A percentile compares a stretch with the other conserved stretches of the same genome.
phyloP scores from a whole-genome alignment of 2,113 vertebrate genomes.

The Herpetotheres cachinnans region DNA sequence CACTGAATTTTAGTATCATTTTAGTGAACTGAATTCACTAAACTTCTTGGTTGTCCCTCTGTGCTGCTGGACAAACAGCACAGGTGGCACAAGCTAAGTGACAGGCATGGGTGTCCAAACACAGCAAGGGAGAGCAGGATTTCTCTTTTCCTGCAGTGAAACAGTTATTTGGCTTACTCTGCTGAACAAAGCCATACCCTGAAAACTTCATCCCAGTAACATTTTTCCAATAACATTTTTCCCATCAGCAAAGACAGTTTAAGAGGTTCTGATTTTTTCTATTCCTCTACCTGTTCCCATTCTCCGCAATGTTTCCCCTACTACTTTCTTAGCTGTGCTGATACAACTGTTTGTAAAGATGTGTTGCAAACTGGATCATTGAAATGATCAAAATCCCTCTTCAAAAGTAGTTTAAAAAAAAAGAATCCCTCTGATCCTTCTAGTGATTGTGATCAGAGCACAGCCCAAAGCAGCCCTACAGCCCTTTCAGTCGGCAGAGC shows the following conservation, averaged over 20 bases:
- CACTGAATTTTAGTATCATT: background rate
- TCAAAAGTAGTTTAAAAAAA: background rate
- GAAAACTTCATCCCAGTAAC: background rate
- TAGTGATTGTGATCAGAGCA: background rate
- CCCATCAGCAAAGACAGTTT: background rate
- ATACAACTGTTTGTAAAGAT: background rate
- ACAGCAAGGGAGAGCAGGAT: background rate
- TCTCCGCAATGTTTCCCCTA: background rate
- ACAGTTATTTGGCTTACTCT: background rate
- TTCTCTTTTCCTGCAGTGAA: background rate
- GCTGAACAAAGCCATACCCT: background rate
- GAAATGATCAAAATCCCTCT: background rate
- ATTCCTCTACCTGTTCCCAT: background rate
- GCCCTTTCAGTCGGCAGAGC: background rate
- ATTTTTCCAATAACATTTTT: background rate
- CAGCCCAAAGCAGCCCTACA: background rate
- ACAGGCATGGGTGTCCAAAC: background rate
- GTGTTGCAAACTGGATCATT: background rate
- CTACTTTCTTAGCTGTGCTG: background rate
- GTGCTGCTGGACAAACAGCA: background rate
- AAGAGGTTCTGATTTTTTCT: background rate
- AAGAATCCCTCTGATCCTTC: background rate
- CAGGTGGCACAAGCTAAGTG: background rate
- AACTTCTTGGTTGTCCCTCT: background rate
- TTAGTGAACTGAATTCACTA: background rate